Evolutionary conservation across 2,113 vertebrate species (phyloP), one percentile per base, ranked within the genome.

Genomic region (Leptocoma aspasia): DNA sequence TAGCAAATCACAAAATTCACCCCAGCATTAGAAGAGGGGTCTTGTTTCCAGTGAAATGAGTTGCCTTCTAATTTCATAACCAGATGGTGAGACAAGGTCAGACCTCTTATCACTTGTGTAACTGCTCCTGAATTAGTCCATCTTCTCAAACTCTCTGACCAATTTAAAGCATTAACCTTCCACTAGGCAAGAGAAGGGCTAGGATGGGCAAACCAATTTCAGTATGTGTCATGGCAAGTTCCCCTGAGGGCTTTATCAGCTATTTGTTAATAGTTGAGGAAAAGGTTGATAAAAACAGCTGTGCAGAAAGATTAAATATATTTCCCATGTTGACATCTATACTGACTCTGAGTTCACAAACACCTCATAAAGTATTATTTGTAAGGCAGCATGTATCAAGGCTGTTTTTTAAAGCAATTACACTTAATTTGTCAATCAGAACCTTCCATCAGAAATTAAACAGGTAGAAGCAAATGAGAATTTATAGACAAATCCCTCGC

Each of bases 251-350:
- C 23, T 79, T 90, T 89, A 89, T 92, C 84, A 65, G 78, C 59
- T 89, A 13, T 81, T 93, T 77, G 68, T 82, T 91, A 96, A 82
- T 80, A 60, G 49, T 22, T 95, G 66, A 92, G 52, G 42, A 92
- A 81, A 76, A 82, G 10, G 35, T 21, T 81, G 61, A 91, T 91
- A 92, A 91, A 94, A 93, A 86, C 59, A 88, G 60, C 90, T 92
- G 44, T 47, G 42, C 37, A 57, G 77, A 56, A 73, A 75, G 79
- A 91, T 92, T 81, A 92, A 94, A 70, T 73, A 5, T 26, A 81
- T 90, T 92, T 90, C 75, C 79, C 84, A 59, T 50, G 53, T 49
- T 86, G 78, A 59, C 66, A 89, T 79, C 85, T n/a, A 42, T 59
- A 66, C 27, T 72, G 68, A 89, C 42, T 92, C 10, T 0, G 5